phyloP scores from a whole-genome alignment of 2,888 invertebrate species.

The Himalopsyche tibetana region DNA sequence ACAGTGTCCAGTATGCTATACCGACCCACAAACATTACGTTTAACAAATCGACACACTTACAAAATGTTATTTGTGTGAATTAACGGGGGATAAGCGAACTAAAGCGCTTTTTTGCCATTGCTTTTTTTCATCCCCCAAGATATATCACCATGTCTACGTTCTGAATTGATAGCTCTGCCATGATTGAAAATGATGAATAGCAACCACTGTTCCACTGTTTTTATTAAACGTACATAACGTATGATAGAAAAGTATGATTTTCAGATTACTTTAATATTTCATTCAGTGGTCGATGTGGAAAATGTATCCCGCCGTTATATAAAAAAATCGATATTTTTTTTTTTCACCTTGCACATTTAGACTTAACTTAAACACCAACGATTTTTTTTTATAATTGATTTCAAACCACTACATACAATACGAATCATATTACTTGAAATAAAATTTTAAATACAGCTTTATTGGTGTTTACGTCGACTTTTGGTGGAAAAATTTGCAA shows the following conservation, averaged over 20 bases:
- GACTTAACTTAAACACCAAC: too few relatives aligned
- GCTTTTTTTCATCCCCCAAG: slow-evolving; percentile 36
- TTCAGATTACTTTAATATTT: too few relatives aligned
- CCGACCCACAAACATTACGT: slow-evolving; percentile 31
- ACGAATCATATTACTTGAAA: too few relatives aligned
- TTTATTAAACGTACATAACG: not conserved
- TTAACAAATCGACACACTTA: slow-evolving; percentile 49
- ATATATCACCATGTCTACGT: slow-evolving; percentile 31
- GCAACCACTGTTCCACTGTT: slow-evolving; percentile 6
- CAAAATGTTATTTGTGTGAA: slow-evolving; percentile 45
- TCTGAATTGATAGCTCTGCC: not conserved
- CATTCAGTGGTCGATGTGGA: not conserved
- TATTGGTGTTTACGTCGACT: too few relatives aligned
- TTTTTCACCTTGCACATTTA: not conserved
- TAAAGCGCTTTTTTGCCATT: slow-evolving; percentile 10
- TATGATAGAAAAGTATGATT: too few relatives aligned
- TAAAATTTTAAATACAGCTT: too few relatives aligned
- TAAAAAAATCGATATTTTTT: not conserved
- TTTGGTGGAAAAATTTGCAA: too few relatives aligned
- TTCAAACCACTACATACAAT: too few relatives aligned
- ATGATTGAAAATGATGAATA: slow-evolving; percentile 43
- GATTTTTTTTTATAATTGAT: too few relatives aligned
- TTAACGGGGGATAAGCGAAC: slow-evolving; percentile 33
- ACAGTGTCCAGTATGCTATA: slow-evolving; percentile 10
- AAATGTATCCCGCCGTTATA: not conserved